Evolutionary conservation across 2,888 invertebrate species (phyloP), one percentile per base, ranked within the genome.

Genomic region (Oscheius sp.): DNA sequence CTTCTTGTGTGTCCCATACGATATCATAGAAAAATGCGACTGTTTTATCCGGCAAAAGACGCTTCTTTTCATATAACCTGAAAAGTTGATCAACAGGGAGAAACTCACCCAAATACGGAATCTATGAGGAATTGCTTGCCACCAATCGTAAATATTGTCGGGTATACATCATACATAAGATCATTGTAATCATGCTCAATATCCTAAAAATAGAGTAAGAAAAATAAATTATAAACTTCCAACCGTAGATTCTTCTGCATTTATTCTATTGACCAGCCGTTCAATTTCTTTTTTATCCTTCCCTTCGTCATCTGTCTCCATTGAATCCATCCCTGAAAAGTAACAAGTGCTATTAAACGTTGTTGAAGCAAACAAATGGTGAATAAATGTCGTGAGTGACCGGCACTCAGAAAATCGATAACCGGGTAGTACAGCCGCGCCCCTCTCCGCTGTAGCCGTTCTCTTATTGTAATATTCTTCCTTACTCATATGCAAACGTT

Each of bases 381-480:
- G 50, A 26, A 50, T 50, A 26, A 50, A 50, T 14, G 6, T 8
- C 24, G 50, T 50, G 50, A 50, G 50, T 50, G 50, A 50, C 50
- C 50, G n/a, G 50, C 30, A 30, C 50, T 50, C 24, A 50, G 30
- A 50, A 22, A 50, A 50, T 50, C 50, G 50, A 50, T 50, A 50
- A n/a, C 9, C 26, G 14, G 28, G 28, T 50, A 14, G 28, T 24
- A n/a, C 30, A 14, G 28, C 26, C 50, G 28, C 50, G 24, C 28
- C 50, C 6, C 24, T 50, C 50, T 14, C 24, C 14, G 28, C 50
- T 50, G 50, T 50, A 50, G n/a, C 24, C 30, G 30, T n/a, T n/a
- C 14, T 26, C 30, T 14, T 8, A 50, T 26, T 2, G 50, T 12
- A 22, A 26, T 28, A 47, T 17, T 50, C 30, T 50, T 26, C 26